Evolutionary conservation across 2,888 invertebrate genomes (phyloP).

Genomic region (Drosophila paramelanica): DNA sequence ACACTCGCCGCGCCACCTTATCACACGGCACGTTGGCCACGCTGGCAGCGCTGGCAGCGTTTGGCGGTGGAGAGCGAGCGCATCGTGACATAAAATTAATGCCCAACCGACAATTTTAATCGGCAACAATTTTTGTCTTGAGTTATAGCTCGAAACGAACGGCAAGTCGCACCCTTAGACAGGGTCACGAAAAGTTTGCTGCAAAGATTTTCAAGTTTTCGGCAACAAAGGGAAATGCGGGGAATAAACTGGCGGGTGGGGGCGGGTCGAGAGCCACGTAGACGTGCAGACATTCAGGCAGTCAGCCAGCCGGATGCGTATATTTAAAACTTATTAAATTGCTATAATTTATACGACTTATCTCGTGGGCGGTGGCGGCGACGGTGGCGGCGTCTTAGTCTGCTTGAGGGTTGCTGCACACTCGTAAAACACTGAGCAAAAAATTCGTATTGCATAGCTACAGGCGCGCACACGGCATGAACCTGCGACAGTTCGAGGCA

Average conservation of each 20-base stretch:
- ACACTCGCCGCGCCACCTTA: constrained; percentile 57
- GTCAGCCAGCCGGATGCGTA: constrained; percentile 75
- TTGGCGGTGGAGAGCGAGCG: constrained; percentile 40
- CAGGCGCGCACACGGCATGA: constrained; percentile 46
- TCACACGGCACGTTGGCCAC: constrained; percentile 66
- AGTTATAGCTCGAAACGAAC: constrained; percentile 67
- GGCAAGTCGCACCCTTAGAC: constrained; percentile 32
- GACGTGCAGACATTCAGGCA: constrained; percentile 31
- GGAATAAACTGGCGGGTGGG: neutral
- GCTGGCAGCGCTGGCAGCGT: neutral
- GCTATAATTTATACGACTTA: constrained; percentile 84
- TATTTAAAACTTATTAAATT: constrained; percentile 84
- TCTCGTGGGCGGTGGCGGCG: constrained; percentile 57
- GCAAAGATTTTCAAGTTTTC: constrained; percentile 69
- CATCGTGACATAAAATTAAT: constrained; percentile 82
- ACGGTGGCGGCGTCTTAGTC: constrained; percentile 5
- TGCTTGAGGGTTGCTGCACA: constrained; percentile 64
- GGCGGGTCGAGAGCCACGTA: constrained; percentile 7
- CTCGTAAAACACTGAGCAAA: constrained; percentile 39
- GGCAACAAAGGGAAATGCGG: constrained; percentile 7
- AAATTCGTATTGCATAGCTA: constrained; percentile 61
- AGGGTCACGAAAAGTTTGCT: constrained; percentile 62
- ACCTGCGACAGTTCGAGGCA: constrained; percentile 71
- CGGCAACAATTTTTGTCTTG: constrained; percentile 81
- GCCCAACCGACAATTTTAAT: constrained; percentile 83